Evolutionary conservation across 2,797 vertebrate genomes (phyloP).

Genomic region (Macroramphosus scolopax): DNA sequence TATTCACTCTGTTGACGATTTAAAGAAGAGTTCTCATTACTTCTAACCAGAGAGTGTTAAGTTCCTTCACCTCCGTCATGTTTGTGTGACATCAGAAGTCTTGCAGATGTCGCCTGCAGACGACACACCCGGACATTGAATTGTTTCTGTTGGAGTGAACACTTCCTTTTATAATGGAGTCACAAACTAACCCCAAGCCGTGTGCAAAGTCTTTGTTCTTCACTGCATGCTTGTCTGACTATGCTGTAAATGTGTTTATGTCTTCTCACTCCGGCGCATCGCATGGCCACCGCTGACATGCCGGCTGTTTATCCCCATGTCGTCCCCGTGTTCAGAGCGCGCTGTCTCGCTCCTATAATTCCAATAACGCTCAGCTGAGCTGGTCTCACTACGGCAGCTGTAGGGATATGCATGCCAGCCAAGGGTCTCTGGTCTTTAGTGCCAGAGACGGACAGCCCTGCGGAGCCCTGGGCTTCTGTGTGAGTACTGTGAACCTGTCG

Average conservation of each 20-base stretch:
- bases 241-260: slow-evolving; percentile 38
- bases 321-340: slow-evolving; percentile 87
- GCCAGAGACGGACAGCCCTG: slow-evolving; percentile 88
- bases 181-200: slow-evolving; percentile 43
- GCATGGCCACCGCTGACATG: slow-evolving; percentile 54
- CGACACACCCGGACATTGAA: too few species aligned
- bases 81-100: too few species aligned
- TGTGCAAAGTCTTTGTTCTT: slow-evolving; percentile 66
- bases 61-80: too few species aligned
- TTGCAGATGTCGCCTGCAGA: too few species aligned
- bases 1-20: too few species aligned
- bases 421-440: slow-evolving; percentile 91
- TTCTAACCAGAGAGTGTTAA: too few species aligned
- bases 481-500: slow-evolving; percentile 83
- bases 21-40: too few species aligned
- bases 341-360: slow-evolving; percentile 98
- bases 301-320: slow-evolving; percentile 51
- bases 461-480: slow-evolving; percentile 86
- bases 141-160: too few species aligned
- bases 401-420: slow-evolving; percentile 97
- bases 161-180: not conserved
- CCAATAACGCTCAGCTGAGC: slow-evolving; percentile 88
- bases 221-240: slow-evolving; percentile 59
- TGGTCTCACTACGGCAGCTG: slow-evolving; percentile 90
- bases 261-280: slow-evolving; percentile 43